Evolutionary conservation across 2,113 vertebrate genomes (phyloP), one percentile per base, ranked within the genome.

Genomic region (Zeus faber): DNA sequence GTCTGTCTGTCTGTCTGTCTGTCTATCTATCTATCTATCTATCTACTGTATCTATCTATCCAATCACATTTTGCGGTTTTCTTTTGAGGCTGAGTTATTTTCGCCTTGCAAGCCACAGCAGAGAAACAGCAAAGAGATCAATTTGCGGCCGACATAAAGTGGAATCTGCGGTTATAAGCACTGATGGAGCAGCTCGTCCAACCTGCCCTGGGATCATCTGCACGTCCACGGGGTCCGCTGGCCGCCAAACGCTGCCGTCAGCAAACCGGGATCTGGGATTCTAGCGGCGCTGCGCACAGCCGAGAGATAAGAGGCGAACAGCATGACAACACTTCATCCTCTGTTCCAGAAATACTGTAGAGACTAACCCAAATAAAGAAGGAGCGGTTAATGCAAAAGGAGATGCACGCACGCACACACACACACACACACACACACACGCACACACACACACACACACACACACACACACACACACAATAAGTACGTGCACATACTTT

Each of bases 371-470:
- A 55, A 61, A 65, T 61, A 50, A 57, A 67, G 49, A 27, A 63
- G 50, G 52, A 65, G 54, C 68, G 81, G 74, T 74, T 76, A 80
- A 76, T 59, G 65, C 72, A 70, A 70, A 49, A 74, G 50, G 27
- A 64, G 46, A 25, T 44, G 61, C 47, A 77, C 58, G 76, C 9
- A 33, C 9, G n/a, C 24, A 26, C 21, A 40, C 10, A 46, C 44
- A 60, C 24, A 69, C 14, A 40, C 16, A 6, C 16, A 40, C 16
- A 40, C 20, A 45, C 43, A 48, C 18, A 58, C 47, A 69, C 37
- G 6, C 4, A 21, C 49, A 18, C 27, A 58, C 16, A 54, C 35
- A 5, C 40, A 50, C 54, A 29, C 26, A 29, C 26, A 29, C 26
- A 29, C 26, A 5, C 26, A 29, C 4, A 29, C 26, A 5, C 40